Evolutionary conservation across 2,888 invertebrate species (phyloP).

Genomic region (Leucoptera coffeella): DNA sequence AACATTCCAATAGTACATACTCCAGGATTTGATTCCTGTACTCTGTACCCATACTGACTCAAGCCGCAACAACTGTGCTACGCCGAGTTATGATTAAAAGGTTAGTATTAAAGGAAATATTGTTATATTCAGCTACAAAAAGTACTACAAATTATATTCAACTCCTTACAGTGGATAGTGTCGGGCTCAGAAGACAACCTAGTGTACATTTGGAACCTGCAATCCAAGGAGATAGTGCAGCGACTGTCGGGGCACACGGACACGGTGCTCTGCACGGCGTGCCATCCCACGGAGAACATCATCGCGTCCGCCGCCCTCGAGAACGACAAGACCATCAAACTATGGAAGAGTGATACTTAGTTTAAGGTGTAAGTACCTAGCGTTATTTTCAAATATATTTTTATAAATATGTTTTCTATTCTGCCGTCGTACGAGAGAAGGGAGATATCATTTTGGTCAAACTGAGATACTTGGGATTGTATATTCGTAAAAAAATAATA

Average conservation of each 20-base stretch:
- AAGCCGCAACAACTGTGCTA: no score
- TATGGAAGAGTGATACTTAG: slow-evolving; percentile 97
- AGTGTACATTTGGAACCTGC: slow-evolving; percentile 99
- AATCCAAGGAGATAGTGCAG: slow-evolving; percentile 98
- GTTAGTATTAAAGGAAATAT: no score
- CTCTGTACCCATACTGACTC: no score
- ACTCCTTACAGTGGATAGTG: slow-evolving; percentile 89
- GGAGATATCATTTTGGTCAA: no score
- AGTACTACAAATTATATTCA: background rate
- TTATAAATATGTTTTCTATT: no score
- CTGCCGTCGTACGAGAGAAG: no score
- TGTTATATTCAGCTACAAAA: background rate
- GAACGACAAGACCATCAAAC: slow-evolving; percentile 97
- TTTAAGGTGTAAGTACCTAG: no score
- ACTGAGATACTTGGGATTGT: slow-evolving; percentile 1
- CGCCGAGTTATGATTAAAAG: no score
- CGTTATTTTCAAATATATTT: no score
- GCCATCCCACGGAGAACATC: slow-evolving; percentile 98
- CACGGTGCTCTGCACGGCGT: slow-evolving; percentile 93
- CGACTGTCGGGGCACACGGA: slow-evolving; percentile 95
- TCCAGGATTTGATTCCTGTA: no score
- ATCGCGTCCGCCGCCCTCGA: slow-evolving; percentile 98
- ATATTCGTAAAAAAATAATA: no score
- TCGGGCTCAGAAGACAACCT: slow-evolving; percentile 99
- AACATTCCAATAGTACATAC: no score